These are phyloP conservation scores for Caenorhabditis sp. DNA, from an alignment of 2,888 invertebrate species.

Conservation along the genomic window DNA sequence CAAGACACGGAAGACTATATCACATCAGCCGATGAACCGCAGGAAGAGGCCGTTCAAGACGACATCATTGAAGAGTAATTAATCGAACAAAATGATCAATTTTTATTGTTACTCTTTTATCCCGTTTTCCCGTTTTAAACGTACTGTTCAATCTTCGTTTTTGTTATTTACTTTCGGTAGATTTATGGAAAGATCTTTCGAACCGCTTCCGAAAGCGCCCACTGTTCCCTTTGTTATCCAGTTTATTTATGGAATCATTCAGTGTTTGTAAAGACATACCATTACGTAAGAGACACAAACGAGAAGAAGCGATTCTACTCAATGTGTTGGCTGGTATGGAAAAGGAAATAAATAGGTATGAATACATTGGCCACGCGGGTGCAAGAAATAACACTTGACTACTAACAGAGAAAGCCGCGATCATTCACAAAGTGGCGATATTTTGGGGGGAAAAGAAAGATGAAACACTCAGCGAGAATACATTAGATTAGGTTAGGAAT, in stretches of 20 bases:
- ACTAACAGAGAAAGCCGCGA: constrained; percentile 27
- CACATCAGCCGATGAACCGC: too few relatives aligned
- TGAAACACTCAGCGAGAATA: neutral
- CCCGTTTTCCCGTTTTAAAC: too few relatives aligned
- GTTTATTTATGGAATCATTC: constrained; percentile 18
- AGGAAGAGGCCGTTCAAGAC: too few relatives aligned
- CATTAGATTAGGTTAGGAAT: constrained; percentile 23
- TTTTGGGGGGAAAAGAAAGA: constrained; percentile 13
- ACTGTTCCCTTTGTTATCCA: neutral
- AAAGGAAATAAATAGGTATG: constrained; percentile 33
- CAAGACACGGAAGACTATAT: too few relatives aligned
- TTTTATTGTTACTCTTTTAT: too few relatives aligned
- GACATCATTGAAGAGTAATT: too few relatives aligned
- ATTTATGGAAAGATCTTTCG: too few relatives aligned
- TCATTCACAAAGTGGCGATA: constrained; percentile 51
- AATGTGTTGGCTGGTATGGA: neutral
- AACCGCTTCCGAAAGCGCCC: too few relatives aligned
- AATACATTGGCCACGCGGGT: constrained; percentile 16
- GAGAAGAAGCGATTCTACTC: neutral
- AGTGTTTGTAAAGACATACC: neutral
- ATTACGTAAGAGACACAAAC: neutral
- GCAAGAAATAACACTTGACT: constrained; percentile 9
- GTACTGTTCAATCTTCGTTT: too few relatives aligned
- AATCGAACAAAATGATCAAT: too few relatives aligned
- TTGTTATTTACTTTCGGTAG: too few relatives aligned